Base-by-base conservation (phyloP, 2,113 vertebrate genomes). In the Sebastes schlegelii region DNA sequence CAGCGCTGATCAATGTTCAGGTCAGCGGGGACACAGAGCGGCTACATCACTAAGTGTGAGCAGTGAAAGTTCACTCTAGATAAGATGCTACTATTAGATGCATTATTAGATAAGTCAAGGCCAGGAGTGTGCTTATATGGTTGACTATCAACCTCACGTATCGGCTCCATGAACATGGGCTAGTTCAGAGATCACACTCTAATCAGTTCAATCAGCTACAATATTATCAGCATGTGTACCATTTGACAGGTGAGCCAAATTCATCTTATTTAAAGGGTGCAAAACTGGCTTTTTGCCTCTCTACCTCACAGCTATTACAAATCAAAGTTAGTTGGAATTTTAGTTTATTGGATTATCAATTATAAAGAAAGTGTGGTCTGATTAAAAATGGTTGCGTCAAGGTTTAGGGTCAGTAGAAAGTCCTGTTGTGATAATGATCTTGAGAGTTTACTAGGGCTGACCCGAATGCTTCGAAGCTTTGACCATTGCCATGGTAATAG, bases 11-110 rank as follows among this genome's bases (percentile, higher is more conserved):
- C 87, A 89, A 85, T 58, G 88, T 89, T 75, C 86, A 86, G 17
- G 42, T 7, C 54, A 21, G 16, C 66, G 5, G 12, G 54, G 67
- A 70, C 10, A 51, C 40, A 26, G 40, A 1, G 23, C 1, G 26
- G 74, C 26, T 34, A 34, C 79, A 64, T 64, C 21, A 4, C 2
- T 16, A 49, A 51, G 61, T 26, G 66, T 42, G 19, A 64, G 42
- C 71, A 80, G 54, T 46, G 75, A 88, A 88, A 70, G 90, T 86
- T 86, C 80, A 85, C 10, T 67, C 1, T 0, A 77, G 87, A 91
- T 89, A 84, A 84, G 65, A 68, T 6, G 4, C 40, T 52, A 51
- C 62, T 55, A 84, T 81, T 57, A 79, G 76, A 75, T 74, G 60
- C 42, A 82, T 67, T 34, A 7, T 75, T 0, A 75, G 43, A 78